Conservation (phyloP, 2,888 invertebrate species). For the Spilarctia lutea region DNA sequence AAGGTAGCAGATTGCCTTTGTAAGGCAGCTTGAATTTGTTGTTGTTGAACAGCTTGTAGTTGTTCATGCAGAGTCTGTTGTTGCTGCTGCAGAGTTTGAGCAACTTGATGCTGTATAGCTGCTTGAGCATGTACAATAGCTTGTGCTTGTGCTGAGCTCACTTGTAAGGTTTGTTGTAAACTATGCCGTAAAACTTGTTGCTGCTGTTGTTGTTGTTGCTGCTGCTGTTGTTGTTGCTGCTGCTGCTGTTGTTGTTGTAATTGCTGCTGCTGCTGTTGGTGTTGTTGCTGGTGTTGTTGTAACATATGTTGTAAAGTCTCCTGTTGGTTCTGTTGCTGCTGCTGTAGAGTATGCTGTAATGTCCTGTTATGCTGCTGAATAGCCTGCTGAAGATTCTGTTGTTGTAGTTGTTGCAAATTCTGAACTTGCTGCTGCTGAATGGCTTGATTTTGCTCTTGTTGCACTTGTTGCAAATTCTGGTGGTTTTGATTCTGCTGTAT, state of each 20-base stretch:
- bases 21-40: slow-evolving; percentile 82
- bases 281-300: slow-evolving; percentile 67
- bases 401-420: slow-evolving; percentile 71
- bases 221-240: slow-evolving; percentile 65
- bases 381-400: slow-evolving; percentile 67
- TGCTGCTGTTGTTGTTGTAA: slow-evolving; percentile 61
- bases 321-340: slow-evolving; percentile 58
- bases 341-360: slow-evolving; percentile 65
- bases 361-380: slow-evolving; percentile 68
- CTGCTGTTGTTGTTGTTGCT: slow-evolving; percentile 63
- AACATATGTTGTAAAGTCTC: slow-evolving; percentile 60
- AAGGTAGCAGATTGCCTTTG: slow-evolving; percentile 81
- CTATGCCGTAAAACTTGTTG: slow-evolving; percentile 72
- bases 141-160: slow-evolving; percentile 81
- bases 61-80: slow-evolving; percentile 81
- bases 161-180: slow-evolving; percentile 77
- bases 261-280: slow-evolving; percentile 66
- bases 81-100: slow-evolving; percentile 80
- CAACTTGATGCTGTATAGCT: slow-evolving; percentile 80
- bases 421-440: slow-evolving; percentile 64
- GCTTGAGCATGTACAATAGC: slow-evolving; percentile 81
- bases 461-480: slow-evolving; percentile 72
- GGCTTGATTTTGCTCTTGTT: slow-evolving; percentile 71
- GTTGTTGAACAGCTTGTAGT: slow-evolving; percentile 81
- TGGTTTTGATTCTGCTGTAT: slow-evolving; percentile 76